Evolutionary conservation across 23 tunicate genomes (phyloP), one percentile per base, ranked within the genome.

Genomic region (Corella eumyota): DNA sequence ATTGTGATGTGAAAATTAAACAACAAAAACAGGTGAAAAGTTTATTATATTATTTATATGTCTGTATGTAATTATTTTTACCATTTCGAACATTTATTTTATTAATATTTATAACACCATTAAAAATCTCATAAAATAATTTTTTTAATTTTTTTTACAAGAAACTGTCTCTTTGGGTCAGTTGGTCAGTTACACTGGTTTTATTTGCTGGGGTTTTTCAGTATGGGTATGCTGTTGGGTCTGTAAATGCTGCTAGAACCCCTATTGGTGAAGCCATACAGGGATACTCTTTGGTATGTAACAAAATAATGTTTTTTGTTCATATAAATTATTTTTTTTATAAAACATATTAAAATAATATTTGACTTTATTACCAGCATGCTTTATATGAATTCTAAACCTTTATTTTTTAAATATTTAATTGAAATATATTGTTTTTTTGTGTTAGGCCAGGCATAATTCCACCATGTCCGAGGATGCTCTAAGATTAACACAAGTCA

Each of bases 191-290:
- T 6, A 5, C 23, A 6, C 6, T 51, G 6, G 23, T 27, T 7
- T 25, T 51, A 6, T 7, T 11, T 25, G 57, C 57, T 7, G 57
- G 57, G 20, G 23, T 27, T 51, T 51, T 7, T 27, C 57, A 51
- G 23, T 51, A 51, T 51, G 68, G 68, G 22, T 62, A 62, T 40
- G 25, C 68, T 2, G 4, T 62, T 37, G 68, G 68, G 2, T 62
- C 68, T 5, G 32, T 62, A 11, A 62, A 62, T 21, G 47, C 68
- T 37, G 68, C 68, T 3, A 32, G 52, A n/a, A 25, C 44, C 25
- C 68, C 68, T 3, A 62, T 62, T 24, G 44, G 44, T 30, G 11
- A 4, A 15, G 40, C 44, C 24, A 62, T 62, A 24, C n/a, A 17
- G 44, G 23, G 24, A 1, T 38, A 62, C 17, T 40, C 48, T 40